These are phyloP conservation scores for Epizoanthus illoricatus DNA, from an alignment of 92 coral and sea anemone species.

Conservation along the genomic window DNA sequence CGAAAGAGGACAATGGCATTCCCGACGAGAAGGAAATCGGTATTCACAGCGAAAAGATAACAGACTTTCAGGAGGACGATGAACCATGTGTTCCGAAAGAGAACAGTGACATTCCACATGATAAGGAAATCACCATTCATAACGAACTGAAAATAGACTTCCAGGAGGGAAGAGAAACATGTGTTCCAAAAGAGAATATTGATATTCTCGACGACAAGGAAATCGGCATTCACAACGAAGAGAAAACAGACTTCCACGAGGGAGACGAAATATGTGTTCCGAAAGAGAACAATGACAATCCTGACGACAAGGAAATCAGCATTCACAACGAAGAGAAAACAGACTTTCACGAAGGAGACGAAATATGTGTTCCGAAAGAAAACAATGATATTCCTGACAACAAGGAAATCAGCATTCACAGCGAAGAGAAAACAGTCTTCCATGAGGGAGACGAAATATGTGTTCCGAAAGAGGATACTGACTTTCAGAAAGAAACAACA, in stretches of 20 bases:
- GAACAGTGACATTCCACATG: background rate
- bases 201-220: background rate
- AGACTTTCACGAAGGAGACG: background rate
- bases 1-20: background rate
- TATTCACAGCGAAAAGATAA: background rate
- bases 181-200: background rate
- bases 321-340: background rate
- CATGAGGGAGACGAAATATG: background rate
- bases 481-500: background rate
- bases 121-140: background rate
- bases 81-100: background rate
- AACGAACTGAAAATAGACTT: background rate
- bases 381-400: background rate
- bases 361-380: background rate
- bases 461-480: background rate
- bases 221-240: background rate
- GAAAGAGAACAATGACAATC: slow-evolving; percentile 48
- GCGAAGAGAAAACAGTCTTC: background rate
- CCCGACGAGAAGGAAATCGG: background rate
- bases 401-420: background rate
- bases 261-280: background rate
- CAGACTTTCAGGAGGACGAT: background rate
- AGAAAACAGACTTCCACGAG: background rate
- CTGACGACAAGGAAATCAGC: background rate
- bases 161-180: background rate